Conservation (phyloP, 2,888 invertebrate species). For the Seira sanloemensis region DNA sequence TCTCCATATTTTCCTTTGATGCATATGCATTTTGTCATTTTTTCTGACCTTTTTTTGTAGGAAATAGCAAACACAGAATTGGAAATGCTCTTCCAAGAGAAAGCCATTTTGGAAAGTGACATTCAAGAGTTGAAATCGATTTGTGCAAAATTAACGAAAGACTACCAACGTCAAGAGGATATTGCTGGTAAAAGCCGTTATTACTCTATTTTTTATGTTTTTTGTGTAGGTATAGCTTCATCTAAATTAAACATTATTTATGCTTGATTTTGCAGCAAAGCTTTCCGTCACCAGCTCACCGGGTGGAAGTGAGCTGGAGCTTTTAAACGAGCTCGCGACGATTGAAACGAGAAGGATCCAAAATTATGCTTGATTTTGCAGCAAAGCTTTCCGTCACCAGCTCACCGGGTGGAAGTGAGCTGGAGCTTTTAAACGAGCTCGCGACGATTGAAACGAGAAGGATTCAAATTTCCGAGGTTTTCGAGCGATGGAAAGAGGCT, state of each 20-base stretch:
- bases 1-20: not conserved
- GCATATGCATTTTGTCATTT: too few relatives aligned
- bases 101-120: conserved; percentile 70
- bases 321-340: conserved; percentile 65
- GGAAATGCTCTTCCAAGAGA: conserved; percentile 73
- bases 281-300: conserved; percentile 42
- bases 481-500: conserved; percentile 71
- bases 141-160: conserved; percentile 59
- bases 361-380: too few relatives aligned
- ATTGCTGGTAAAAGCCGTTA: conserved; percentile 70
- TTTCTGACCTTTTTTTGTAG: conserved; percentile 41
- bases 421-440: conserved; percentile 54
- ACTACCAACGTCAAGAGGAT: conserved; percentile 70
- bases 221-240: not conserved
- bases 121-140: conserved; percentile 62
- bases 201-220: not conserved
- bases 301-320: conserved; percentile 47
- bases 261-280: too few relatives aligned
- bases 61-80: conserved; percentile 72
- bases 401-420: conserved; percentile 48
- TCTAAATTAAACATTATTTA: not conserved
- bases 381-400: conserved; percentile 52
- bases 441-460: conserved; percentile 67
- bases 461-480: conserved; percentile 71
- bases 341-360: conserved; percentile 68